Percentiles rank a stretch among this genome's conserved stretches.
Evolutionary conservation across 2,113 vertebrate genomes (phyloP).

Genomic region (Platanista minor): DNA sequence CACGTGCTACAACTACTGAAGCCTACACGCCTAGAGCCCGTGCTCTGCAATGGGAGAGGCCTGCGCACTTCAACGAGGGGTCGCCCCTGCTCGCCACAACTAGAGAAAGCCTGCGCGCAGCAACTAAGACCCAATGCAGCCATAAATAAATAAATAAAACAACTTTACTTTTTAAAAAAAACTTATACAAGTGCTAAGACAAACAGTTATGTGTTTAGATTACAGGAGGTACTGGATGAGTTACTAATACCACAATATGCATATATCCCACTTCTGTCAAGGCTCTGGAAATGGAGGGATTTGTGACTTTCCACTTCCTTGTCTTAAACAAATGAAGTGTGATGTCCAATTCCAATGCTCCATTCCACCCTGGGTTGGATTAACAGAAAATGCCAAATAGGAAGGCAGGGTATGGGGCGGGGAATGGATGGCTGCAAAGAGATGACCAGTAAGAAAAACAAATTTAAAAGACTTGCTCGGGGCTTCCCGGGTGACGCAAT

Average conservation of each 20-base stretch:
- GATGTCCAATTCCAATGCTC: neutral
- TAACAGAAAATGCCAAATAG: neutral
- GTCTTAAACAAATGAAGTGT: neutral
- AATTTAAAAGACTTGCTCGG: neutral
- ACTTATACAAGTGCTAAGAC: neutral
- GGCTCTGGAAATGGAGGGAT: neutral
- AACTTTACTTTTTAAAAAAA: neutral
- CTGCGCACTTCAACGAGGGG: no score
- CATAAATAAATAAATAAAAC: no score
- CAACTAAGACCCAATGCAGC: no score
- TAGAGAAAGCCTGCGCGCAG: no score
- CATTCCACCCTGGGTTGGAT: neutral
- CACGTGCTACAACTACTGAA: no score
- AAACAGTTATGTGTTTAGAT: neutral
- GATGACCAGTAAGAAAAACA: neutral
- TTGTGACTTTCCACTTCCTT: neutral
- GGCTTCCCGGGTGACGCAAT: no score
- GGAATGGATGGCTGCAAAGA: neutral
- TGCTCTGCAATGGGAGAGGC: no score
- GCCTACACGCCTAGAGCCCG: no score
- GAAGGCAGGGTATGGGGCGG: rapidly evolving
- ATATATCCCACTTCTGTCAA: neutral
- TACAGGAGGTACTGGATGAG: neutral
- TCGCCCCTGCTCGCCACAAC: no score
- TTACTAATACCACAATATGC: neutral